Base-by-base conservation (phyloP, 1,140 invertebrate species). In the Tachypleus tridentatus region DNA sequence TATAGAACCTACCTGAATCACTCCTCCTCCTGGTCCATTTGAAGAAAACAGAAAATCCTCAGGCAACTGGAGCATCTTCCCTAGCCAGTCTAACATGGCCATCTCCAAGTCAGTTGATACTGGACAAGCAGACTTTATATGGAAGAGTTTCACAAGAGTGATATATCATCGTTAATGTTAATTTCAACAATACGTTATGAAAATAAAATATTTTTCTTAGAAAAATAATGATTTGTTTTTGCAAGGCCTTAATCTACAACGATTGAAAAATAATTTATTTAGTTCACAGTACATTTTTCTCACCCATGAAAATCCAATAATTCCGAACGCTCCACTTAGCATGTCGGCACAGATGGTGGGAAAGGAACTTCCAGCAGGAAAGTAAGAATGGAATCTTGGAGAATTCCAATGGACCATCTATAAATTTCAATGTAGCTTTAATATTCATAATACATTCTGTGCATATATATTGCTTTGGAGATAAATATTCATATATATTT, bases 31-130 rank as follows among this genome's bases (percentile, higher is more conserved):
- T 29, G 29, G 29, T 29, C 29, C 29, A 29, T 29, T 29, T 47
- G 5, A 69, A 60, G 69, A 52, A 29, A 29, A 29, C 0, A 94
- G 78, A 74, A 94, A 95, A 51, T 87, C 82, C 64, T 87, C 80
- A 0, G 95, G 95, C 3, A 98, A 76, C 8, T 84, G 83, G 3
- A 98, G 72, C 70, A 95, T 80, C 78, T 94, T 93, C 4, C 86
- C 91, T n/a, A 97, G 76, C 95, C 95, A 98, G 75, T 98, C 91
- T 85, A 96, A 87, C 60, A 92, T 87, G 0, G 90, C 80, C n/a
- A 95, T 89, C 80, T 98, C 95, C 2, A 98, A 80, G 77, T 98
- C 95, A 0, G 95, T 98, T 71, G 89, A 95, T 0, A 89, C 90
- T 0, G 95, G 94, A 74, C 89, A 91, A 29, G 90, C 82, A 59